Conservation (phyloP, 2,113 vertebrate species). For the Haplochromis burtoni region DNA sequence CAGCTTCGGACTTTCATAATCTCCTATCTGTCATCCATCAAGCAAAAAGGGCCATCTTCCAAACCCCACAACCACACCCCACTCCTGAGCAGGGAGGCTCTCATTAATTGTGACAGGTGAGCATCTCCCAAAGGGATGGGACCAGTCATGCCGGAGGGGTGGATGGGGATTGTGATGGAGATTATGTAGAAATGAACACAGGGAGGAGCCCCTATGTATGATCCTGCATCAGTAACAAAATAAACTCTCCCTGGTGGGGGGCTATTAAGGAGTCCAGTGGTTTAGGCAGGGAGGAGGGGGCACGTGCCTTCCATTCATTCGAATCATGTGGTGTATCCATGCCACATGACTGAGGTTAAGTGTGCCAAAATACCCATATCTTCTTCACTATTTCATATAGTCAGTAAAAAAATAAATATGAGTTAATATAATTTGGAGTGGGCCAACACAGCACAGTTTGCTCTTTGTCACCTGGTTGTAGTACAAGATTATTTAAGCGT, state of each 20-base stretch:
- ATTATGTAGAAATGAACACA: not conserved
- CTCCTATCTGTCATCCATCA: slow-evolving; percentile 16
- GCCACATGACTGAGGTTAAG: not conserved
- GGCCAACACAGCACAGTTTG: not conserved
- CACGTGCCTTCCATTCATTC: not conserved
- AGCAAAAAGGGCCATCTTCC: not conserved
- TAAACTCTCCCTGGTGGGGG: slow-evolving; percentile 40
- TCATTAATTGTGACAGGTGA: slow-evolving; percentile 64
- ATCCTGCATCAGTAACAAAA: not conserved
- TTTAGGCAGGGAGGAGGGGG: not conserved
- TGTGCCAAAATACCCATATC: not conserved
- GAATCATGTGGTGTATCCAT: not conserved
- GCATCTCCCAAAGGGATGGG: slow-evolving; percentile 25
- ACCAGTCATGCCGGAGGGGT: slow-evolving; percentile 6
- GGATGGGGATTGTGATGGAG: not conserved
- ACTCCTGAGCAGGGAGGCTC: not conserved
- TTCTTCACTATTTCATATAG: not conserved
- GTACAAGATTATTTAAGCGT: not conserved
- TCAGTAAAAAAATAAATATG: not conserved
- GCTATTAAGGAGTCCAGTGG: not conserved
- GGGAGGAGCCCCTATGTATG: not conserved
- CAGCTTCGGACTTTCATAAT: slow-evolving; percentile 18
- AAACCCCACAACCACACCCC: not conserved
- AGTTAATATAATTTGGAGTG: not conserved
- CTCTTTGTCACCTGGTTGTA: not conserved